Percentiles rank a stretch among this genome's conserved stretches.
Evolutionary conservation across 2,888 invertebrate genomes (phyloP).

Genomic region (Acanthococcus lagerstroemiae): DNA sequence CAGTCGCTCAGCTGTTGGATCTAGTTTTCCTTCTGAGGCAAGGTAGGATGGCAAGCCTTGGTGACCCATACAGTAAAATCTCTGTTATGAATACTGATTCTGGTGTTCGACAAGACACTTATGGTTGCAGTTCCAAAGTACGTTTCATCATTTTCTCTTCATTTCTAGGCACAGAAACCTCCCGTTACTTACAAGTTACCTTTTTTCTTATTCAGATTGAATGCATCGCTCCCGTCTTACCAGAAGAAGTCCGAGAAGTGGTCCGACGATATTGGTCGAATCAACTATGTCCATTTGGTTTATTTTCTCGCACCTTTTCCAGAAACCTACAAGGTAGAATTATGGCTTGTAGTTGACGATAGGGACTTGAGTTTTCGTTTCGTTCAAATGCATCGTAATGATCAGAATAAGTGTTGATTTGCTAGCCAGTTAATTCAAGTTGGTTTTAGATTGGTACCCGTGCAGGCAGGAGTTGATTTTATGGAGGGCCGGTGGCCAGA

Average conservation of each 20-base stretch:
- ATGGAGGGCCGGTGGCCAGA: too few species aligned
- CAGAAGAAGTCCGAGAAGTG: slow-evolving; percentile 36
- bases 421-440: background rate
- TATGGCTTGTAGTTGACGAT: slow-evolving; percentile 11
- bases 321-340: slow-evolving; percentile 7
- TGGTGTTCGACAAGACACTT: slow-evolving; percentile 21
- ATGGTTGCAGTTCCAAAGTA: slow-evolving; percentile 10
- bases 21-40: slow-evolving; percentile 69
- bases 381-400: too few species aligned
- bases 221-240: slow-evolving; percentile 34
- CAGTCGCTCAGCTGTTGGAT: slow-evolving; percentile 79
- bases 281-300: slow-evolving; percentile 29
- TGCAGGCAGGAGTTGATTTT: too few species aligned
- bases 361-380: too few species aligned
- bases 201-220: slow-evolving; percentile 32
- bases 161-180: too few species aligned
- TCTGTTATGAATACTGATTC: slow-evolving; percentile 14
- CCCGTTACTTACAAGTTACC: background rate
- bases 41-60: slow-evolving; percentile 56
- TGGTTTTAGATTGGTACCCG: too few species aligned
- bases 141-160: background rate
- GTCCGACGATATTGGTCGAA: slow-evolving; percentile 34
- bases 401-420: background rate
- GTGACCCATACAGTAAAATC: slow-evolving; percentile 52
- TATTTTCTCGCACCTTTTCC: slow-evolving; percentile 19